Conservation (phyloP, 2,888 invertebrate species). For the Pantelozetes paolii region DNA sequence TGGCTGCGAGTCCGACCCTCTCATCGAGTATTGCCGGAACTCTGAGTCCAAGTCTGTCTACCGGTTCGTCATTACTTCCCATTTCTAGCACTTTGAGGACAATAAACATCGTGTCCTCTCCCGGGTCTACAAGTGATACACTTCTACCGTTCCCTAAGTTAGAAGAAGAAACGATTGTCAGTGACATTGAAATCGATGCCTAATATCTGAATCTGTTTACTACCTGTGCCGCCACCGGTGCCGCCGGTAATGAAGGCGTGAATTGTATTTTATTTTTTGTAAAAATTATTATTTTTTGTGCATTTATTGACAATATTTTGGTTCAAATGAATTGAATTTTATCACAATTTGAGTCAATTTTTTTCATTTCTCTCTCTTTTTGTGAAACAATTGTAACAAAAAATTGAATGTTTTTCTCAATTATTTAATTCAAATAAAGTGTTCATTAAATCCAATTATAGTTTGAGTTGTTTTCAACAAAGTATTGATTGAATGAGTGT, state of each 20-base stretch:
- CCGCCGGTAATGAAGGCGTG: too few relatives aligned
- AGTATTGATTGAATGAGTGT: too few relatives aligned
- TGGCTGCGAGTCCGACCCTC: background rate
- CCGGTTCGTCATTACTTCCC: constrained; percentile 11
- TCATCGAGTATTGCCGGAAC: background rate
- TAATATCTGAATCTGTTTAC: background rate
- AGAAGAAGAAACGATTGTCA: constrained; percentile 12
- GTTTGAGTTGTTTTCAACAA: background rate
- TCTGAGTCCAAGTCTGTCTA: constrained; percentile 2
- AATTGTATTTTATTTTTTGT: too few relatives aligned
- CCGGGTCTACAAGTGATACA: constrained; percentile 2
- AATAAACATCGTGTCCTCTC: background rate
- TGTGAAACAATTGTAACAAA: too few relatives aligned
- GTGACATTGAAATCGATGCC: background rate
- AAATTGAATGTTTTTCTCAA: too few relatives aligned
- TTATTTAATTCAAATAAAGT: background rate
- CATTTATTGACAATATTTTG: too few relatives aligned
- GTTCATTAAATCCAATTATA: background rate
- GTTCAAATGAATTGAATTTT: too few relatives aligned
- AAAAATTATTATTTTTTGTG: too few relatives aligned
- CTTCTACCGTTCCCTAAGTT: constrained; percentile 4
- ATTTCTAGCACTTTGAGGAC: constrained; percentile 2
- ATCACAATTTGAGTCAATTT: too few relatives aligned
- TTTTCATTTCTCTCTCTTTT: too few relatives aligned
- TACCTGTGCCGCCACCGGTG: too few relatives aligned